Percentiles rank a stretch among this genome's conserved stretches.
These are phyloP conservation scores for Prionailurus bengalensis DNA, from an alignment of 2,113 vertebrate species.

Conservation along the genomic window DNA sequence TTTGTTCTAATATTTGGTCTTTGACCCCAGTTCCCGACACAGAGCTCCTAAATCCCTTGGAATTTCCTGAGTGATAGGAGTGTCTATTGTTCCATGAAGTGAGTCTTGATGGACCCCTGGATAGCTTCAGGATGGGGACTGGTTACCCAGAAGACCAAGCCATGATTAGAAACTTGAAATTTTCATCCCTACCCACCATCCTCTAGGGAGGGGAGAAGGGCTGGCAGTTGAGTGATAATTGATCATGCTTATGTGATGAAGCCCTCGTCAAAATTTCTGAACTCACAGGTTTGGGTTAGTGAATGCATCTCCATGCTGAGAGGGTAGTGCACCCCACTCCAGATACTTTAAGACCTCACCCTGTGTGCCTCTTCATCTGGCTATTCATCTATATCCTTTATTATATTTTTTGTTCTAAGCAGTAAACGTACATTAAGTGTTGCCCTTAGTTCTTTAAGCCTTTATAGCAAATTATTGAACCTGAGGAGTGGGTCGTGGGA, in stretches of 20 bases:
- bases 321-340: too few relatives aligned
- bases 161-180: not conserved
- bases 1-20: not conserved
- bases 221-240: not conserved
- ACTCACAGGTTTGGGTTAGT: not conserved
- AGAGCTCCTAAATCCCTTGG: not conserved
- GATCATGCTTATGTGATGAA: not conserved
- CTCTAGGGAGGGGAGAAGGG: not conserved
- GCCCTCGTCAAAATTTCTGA: not conserved
- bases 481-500: not conserved
- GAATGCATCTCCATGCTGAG: not conserved
- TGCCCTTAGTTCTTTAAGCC: not conserved
- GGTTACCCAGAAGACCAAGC: not conserved
- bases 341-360: not conserved
- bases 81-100: not conserved
- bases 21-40: not conserved
- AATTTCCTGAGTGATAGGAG: not conserved
- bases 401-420: not conserved
- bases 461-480: not conserved
- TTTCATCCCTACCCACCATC: not conserved
- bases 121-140: not conserved
- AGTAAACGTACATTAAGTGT: not conserved
- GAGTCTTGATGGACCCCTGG: not conserved
- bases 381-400: not conserved
- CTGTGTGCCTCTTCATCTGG: not conserved